A percentile compares a stretch with the other conserved stretches of the same genome.
These are phyloP conservation scores for Phyllotreta cruciferae DNA, from an alignment of 2,888 invertebrate genomes.

Conservation along the genomic window DNA sequence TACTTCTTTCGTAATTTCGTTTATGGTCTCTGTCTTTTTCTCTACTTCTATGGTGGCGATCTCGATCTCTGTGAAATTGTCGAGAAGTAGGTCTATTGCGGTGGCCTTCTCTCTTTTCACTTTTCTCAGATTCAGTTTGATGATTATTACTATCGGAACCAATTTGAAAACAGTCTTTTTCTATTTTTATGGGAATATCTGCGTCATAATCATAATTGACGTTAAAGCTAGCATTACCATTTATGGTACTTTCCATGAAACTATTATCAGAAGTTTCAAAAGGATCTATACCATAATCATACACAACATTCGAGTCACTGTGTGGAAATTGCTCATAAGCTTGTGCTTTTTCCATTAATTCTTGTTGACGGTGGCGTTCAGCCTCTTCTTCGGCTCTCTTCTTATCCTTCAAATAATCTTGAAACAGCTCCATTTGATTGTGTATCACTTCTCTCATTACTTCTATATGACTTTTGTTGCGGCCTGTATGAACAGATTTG, in stretches of 20 bases:
- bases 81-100: conserved; percentile 9
- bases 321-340: conserved; percentile 30
- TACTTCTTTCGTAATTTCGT: conserved; percentile 18
- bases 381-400: conserved; percentile 21
- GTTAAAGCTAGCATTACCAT: conserved; percentile 22
- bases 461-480: conserved; percentile 65
- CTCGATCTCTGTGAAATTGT: conserved; percentile 16
- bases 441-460: conserved; percentile 67
- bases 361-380: conserved; percentile 18
- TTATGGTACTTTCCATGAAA: conserved; percentile 13
- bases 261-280: conserved; percentile 15
- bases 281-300: conserved; percentile 25
- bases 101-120: conserved; percentile 18
- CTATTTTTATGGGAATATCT: conserved; percentile 14
- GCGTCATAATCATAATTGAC: conserved; percentile 29
- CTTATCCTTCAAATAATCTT: conserved; percentile 44
- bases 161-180: conserved; percentile 15
- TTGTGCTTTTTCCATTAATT: conserved; percentile 23
- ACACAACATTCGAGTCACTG: conserved; percentile 18
- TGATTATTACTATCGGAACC: conserved; percentile 7
- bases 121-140: background rate
- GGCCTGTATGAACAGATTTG: conserved; percentile 64
- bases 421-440: conserved; percentile 62
- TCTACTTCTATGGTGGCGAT: conserved; percentile 16
- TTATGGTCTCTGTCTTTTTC: conserved; percentile 23